A percentile compares a stretch with the other conserved stretches of the same genome.
Conservation (phyloP, 2,797 vertebrate species). For the Delichon dasypus region DNA sequence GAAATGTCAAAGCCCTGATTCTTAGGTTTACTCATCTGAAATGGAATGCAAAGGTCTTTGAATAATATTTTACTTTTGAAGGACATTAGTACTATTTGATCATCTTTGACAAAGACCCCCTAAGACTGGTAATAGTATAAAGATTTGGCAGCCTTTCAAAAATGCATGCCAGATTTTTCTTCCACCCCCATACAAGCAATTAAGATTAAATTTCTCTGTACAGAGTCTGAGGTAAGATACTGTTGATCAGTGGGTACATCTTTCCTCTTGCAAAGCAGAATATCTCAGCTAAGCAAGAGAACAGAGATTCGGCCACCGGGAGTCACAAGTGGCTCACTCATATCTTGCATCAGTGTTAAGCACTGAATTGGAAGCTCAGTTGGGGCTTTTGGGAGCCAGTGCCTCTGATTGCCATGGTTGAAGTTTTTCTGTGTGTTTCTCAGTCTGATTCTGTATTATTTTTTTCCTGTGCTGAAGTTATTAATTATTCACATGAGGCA, state of each 20-base stretch:
- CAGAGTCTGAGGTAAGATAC: not conserved
- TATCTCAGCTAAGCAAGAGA: not conserved
- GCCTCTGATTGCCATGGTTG: not conserved
- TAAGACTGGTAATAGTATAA: not conserved
- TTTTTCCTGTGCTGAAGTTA: not conserved
- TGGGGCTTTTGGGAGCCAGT: not conserved
- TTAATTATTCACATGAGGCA: not conserved
- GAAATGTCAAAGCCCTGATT: not conserved
- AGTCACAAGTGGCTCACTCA: not conserved
- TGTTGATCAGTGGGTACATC: not conserved
- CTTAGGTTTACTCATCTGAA: not conserved
- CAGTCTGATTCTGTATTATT: not conserved
- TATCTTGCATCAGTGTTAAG: not conserved
- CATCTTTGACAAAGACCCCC: not conserved
- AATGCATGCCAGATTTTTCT: not conserved
- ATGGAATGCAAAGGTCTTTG: not conserved
- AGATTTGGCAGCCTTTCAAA: constrained; percentile 3
- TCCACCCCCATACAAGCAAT: not conserved
- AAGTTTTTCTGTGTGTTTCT: constrained; percentile 1
- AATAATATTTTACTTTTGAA: constrained; percentile 7
- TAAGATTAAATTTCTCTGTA: not conserved
- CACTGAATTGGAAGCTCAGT: not conserved
- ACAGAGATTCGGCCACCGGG: not conserved
- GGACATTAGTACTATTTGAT: not conserved
- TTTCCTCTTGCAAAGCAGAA: not conserved